Base-by-base conservation (phyloP, 2,113 vertebrate species). In the Malaclemys terrapin region DNA sequence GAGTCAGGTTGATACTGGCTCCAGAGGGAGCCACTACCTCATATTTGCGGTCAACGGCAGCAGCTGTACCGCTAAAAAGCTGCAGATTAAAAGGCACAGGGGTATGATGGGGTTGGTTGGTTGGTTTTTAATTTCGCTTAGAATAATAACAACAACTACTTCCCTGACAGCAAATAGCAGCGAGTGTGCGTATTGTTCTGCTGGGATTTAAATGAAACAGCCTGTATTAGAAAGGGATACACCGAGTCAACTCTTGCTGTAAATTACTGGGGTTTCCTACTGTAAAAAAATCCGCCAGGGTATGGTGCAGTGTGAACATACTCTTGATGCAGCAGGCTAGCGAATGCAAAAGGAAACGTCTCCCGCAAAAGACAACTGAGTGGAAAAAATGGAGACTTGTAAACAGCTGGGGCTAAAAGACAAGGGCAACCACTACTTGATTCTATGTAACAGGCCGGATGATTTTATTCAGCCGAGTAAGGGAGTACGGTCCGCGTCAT, bases 1-100 rank as follows among this genome's bases (percentile, higher is more conserved):
- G 88, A 96, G 92, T 38, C 84, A 80, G 16, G 42, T 65, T 0
- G 57, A 31, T 83, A 80, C 88, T 72, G 96, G 89, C 97, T 97
- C 97, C 96, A 98, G 97, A 96, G 97, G 98, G 98, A 96, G 97
- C 96, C 94, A 87, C 96, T 54, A 82, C 14, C 97, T 93, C 2
- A 81, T 59, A 78, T 97, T 98, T 97, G 91, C 79, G 35, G 89
- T 65, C 82, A 87, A 2, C 65, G 12, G 57, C 31, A 12, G 72
- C 85, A 79, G 20, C 80, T 79, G 52, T 4, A 12, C 31, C 52
- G 62, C 38, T 75, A 65, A 65, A 80, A 88, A 57, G 42, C 24
- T 92, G 47, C 5, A 56, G 45, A 2, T 0, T 52, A 47, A 53
- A 91, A 89, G 56, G 12, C 69, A 82, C 12, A 17, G 42, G 54